phyloP scores from a whole-genome alignment of 1,140 invertebrate genomes.

The Rhizoglyphus robini region DNA sequence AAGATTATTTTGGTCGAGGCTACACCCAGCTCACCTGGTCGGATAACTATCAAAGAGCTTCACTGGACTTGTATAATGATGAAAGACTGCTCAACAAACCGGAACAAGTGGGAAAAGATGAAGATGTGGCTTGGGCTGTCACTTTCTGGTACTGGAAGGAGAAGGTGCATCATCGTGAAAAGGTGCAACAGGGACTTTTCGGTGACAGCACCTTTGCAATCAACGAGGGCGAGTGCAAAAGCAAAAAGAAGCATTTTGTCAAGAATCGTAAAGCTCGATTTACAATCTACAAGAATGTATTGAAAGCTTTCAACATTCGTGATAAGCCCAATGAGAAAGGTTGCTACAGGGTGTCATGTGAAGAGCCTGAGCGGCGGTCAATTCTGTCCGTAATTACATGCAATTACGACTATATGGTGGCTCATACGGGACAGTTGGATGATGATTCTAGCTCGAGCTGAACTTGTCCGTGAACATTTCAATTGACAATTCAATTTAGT shows the following conservation, averaged over 20 bases:
- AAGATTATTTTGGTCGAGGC: conserved; percentile 9
- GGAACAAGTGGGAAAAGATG: conserved; percentile 3
- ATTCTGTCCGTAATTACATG: too few relatives aligned
- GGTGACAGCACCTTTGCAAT: background rate
- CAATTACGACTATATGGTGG: too few relatives aligned
- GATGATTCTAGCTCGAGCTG: too few relatives aligned
- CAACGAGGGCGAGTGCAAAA: background rate
- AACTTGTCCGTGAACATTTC: too few relatives aligned
- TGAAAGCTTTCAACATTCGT: background rate
- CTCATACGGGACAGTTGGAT: too few relatives aligned
- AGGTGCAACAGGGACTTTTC: conserved; percentile 7
- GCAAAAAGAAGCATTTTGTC: background rate
- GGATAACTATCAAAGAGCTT: background rate
- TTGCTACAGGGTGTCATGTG: too few relatives aligned
- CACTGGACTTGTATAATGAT: background rate
- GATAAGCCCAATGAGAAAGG: background rate
- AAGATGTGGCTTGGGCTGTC: background rate
- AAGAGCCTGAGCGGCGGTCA: too few relatives aligned
- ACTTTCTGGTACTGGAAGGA: conserved; percentile 13
- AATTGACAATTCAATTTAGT: too few relatives aligned
- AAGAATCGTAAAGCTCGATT: background rate
- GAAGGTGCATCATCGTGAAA: background rate
- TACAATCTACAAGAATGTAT: background rate
- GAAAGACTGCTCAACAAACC: background rate
- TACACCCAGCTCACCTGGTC: background rate